phyloP scores from a whole-genome alignment of 2,113 vertebrate genomes.

The Anseranas semipalmata region DNA sequence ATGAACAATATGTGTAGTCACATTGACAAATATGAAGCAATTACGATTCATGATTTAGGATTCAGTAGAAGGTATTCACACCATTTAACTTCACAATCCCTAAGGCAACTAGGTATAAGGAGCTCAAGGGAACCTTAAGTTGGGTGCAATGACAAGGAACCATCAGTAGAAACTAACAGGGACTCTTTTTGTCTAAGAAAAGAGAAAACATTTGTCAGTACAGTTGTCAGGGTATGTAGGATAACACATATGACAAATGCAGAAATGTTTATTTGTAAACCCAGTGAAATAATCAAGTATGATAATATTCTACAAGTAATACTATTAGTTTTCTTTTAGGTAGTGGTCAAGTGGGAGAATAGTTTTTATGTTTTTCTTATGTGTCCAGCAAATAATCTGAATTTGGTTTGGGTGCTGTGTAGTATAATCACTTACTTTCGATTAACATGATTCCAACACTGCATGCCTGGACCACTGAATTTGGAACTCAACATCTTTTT shows the following conservation, averaged over 20 bases:
- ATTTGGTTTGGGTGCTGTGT: background rate
- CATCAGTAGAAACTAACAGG: background rate
- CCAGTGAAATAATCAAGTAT: background rate
- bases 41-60: background rate
- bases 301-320: background rate
- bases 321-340: background rate
- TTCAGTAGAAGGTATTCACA: background rate
- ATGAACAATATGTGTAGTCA: background rate
- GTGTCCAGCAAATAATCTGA: background rate
- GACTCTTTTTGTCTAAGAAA: background rate
- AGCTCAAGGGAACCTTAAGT: background rate
- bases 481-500: background rate
- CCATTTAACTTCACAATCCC: background rate
- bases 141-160: background rate
- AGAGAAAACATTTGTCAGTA: background rate
- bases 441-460: background rate
- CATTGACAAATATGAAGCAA: background rate
- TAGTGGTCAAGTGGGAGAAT: background rate
- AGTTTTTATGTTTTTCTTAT: background rate
- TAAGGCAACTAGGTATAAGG: background rate
- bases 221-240: background rate
- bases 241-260: background rate
- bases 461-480: fast-evolving
- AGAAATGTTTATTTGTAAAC: background rate
- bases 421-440: background rate